Conservation (phyloP, 2,797 vertebrate genomes). For the Lophotriccus pileatus region DNA sequence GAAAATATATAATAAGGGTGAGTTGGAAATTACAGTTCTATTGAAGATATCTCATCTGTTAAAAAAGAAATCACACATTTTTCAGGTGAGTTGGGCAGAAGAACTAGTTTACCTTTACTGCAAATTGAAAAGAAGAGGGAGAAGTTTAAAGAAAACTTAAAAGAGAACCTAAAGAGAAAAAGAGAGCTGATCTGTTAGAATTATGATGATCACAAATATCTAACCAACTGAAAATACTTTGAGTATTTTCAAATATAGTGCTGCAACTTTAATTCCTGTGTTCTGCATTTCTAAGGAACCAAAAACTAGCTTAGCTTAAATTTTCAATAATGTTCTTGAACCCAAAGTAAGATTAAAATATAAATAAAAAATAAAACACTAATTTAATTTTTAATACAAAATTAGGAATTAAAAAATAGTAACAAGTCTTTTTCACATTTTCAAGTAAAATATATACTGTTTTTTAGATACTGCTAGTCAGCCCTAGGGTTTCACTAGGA, state of each 20-base stretch:
- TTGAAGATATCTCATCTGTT: background rate
- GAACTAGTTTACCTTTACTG: background rate
- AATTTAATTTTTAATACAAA: background rate
- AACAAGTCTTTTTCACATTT: background rate
- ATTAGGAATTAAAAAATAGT: background rate
- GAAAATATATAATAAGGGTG: background rate
- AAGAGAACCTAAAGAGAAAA: background rate
- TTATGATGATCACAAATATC: background rate
- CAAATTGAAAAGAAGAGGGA: background rate
- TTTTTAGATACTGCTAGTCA: background rate
- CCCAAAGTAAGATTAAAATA: background rate
- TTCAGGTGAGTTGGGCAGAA: background rate
- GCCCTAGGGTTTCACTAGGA: background rate
- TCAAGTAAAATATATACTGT: background rate
- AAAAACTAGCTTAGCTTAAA: background rate
- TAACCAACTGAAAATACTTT: background rate
- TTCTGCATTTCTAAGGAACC: background rate
- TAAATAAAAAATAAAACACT: background rate
- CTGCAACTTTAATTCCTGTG: background rate
- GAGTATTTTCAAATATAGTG: background rate
- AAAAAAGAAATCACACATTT: background rate
- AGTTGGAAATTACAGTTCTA: background rate
- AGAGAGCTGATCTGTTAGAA: background rate
- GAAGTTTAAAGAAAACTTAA: background rate
- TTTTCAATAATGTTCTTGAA: background rate